Evolutionary conservation across 2,797 vertebrate species (phyloP).

Genomic region (Tokudaia muenninki): DNA sequence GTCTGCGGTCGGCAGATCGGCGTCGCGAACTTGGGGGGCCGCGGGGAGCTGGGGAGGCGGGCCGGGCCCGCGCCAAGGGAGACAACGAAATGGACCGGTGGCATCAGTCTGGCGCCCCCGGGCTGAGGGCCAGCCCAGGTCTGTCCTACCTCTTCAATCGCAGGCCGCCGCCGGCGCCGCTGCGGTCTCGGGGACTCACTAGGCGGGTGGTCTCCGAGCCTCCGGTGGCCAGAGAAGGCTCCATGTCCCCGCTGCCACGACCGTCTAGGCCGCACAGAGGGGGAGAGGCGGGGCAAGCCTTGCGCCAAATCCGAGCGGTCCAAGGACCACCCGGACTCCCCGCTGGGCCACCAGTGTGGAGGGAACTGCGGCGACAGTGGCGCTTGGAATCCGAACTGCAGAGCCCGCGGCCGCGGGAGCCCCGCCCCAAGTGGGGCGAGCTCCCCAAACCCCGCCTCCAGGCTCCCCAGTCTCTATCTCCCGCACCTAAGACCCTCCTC

Average conservation of each 20-base stretch:
- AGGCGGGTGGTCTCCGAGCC: conserved; percentile 80
- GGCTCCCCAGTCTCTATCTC: not conserved
- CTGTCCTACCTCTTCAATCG: conserved; percentile 86
- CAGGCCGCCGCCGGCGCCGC: conserved; percentile 76
- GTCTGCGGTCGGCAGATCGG: not conserved
- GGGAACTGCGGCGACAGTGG: conserved; percentile 70
- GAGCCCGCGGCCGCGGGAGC: conserved; percentile 78
- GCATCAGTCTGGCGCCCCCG: not conserved
- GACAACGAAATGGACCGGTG: conserved; percentile 56
- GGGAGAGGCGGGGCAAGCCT: conserved; percentile 19
- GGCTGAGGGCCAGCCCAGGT: not conserved
- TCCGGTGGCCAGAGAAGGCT: conserved; percentile 59
- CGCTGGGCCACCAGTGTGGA: conserved; percentile 63
- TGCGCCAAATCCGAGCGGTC: conserved; percentile 6
- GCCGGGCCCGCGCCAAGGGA: not conserved
- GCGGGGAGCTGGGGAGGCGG: not conserved
- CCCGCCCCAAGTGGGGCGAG: conserved; percentile 80
- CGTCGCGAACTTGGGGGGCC: not conserved
- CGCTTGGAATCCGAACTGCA: conserved; percentile 67
- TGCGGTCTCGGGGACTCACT: conserved; percentile 74
- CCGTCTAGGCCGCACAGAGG: conserved; percentile 68
- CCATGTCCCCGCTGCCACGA: conserved; percentile 69
- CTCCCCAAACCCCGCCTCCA: conserved; percentile 74
- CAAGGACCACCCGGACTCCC: conserved; percentile 44
- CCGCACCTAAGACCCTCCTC: conserved; percentile 15